Percentiles rank a stretch among this genome's conserved stretches.
Evolutionary conservation across 2,797 vertebrate genomes (phyloP).

Genomic region (Mastacembelus armatus): DNA sequence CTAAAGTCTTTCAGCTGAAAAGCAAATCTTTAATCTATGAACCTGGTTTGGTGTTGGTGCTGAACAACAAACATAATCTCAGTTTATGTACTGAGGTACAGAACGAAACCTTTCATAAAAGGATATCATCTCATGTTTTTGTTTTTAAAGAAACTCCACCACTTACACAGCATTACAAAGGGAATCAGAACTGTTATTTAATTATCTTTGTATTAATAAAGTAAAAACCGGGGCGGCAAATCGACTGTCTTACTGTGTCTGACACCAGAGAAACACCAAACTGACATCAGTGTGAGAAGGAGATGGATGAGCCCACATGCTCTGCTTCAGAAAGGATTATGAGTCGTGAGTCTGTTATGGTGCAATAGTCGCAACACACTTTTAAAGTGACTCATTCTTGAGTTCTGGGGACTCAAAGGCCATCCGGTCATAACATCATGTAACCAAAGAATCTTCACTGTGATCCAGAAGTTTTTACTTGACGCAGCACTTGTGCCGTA

Average conservation of each 20-base stretch:
- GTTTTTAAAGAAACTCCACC: constrained; percentile 59
- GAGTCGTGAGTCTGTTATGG: constrained; percentile 67
- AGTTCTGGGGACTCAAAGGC: constrained; percentile 41
- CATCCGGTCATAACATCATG: constrained; percentile 30
- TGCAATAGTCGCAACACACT: constrained; percentile 78
- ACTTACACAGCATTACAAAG: constrained; percentile 49
- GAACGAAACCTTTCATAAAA: constrained; percentile 57
- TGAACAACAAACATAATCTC: no score
- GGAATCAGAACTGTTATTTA: constrained; percentile 74
- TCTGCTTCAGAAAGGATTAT: constrained; percentile 54
- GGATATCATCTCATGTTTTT: constrained; percentile 59
- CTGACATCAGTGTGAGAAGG: constrained; percentile 15
- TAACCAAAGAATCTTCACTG: constrained; percentile 55
- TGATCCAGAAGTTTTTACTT: constrained; percentile 55
- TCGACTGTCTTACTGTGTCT: constrained; percentile 20
- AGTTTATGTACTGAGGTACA: constrained; percentile 45
- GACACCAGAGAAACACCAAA: constrained; percentile 26
- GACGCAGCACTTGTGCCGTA: constrained; percentile 47
- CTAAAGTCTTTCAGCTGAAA: constrained; percentile 53
- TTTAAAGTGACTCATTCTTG: constrained; percentile 43
- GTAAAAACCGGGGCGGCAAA: constrained; percentile 20
- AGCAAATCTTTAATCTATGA: constrained; percentile 32
- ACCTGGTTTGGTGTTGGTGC: constrained; percentile 32
- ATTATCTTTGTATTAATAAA: constrained; percentile 58
- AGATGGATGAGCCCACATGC: constrained; percentile 19